phyloP scores from a whole-genome alignment of 1,140 invertebrate genomes.

The Hyles vespertilio region DNA sequence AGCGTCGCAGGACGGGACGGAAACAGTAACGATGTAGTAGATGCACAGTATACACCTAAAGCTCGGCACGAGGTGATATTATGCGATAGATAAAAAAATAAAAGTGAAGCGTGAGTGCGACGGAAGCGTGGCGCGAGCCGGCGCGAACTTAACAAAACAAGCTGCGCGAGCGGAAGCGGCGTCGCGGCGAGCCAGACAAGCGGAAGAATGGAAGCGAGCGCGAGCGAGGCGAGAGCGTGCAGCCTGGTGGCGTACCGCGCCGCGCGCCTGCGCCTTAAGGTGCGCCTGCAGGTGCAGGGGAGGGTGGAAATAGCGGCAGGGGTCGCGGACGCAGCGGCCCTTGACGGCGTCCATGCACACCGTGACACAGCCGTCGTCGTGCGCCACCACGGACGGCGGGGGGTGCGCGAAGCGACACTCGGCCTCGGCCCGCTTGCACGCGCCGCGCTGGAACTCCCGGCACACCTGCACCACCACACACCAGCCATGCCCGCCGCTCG shows the following conservation, averaged over 20 bases:
- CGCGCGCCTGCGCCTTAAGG: constrained; percentile 98
- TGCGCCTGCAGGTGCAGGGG: constrained; percentile 98
- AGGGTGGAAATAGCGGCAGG: constrained; percentile 98
- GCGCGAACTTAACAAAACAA: constrained; percentile 69
- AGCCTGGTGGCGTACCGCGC: constrained; percentile 91
- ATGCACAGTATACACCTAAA: constrained; percentile 76
- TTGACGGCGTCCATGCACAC: constrained; percentile 99
- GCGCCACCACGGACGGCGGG: constrained; percentile 93
- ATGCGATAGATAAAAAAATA: constrained; percentile 72
- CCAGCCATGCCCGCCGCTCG: constrained; percentile 54
- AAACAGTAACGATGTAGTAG: constrained; percentile 76
- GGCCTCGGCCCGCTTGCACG: constrained; percentile 95
- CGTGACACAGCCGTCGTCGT: constrained; percentile 96
- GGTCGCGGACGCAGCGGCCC: constrained; percentile 96
- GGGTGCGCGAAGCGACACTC: constrained; percentile 99
- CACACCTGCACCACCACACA: constrained; percentile 88
- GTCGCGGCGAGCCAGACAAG: constrained; percentile 70
- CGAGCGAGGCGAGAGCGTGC: constrained; percentile 71
- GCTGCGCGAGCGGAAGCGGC: constrained; percentile 71
- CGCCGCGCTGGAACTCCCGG: constrained; percentile 98
- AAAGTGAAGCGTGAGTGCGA: constrained; percentile 74
- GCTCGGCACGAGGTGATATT: constrained; percentile 72
- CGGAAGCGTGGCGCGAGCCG: constrained; percentile 71
- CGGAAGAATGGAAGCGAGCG: constrained; percentile 69
- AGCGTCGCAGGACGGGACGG: constrained; percentile 75